A percentile compares a stretch with the other conserved stretches of the same genome.
Conservation (phyloP, 1,140 invertebrate genomes). For the Augochlora pura region DNA sequence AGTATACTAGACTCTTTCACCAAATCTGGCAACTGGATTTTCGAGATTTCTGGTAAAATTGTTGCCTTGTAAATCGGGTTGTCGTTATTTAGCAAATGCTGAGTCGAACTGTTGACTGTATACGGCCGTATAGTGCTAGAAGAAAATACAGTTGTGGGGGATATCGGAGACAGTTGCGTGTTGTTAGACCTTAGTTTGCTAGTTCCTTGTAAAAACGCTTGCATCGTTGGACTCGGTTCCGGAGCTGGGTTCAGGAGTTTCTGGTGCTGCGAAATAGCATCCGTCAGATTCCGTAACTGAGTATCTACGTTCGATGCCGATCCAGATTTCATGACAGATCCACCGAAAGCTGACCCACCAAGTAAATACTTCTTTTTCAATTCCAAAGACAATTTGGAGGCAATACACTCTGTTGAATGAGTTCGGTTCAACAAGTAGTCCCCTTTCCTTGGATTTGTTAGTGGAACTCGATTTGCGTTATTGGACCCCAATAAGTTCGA, state of each 20-base stretch:
- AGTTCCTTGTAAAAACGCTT: conserved; percentile 83
- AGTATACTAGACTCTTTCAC: conserved; percentile 76
- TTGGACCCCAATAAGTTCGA: conserved; percentile 29
- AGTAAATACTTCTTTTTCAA: conserved; percentile 92
- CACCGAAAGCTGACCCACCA: conserved; percentile 83
- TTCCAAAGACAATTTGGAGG: conserved; percentile 91
- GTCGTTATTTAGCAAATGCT: conserved; percentile 26
- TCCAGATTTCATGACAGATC: conserved; percentile 89
- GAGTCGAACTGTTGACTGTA: conserved; percentile 10
- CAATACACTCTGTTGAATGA: conserved; percentile 91
- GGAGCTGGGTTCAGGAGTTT: conserved; percentile 91
- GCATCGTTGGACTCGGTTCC: conserved; percentile 88
- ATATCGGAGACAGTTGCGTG: conserved; percentile 71
- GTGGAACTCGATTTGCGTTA: conserved; percentile 69
- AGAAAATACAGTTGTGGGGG: conserved; percentile 63
- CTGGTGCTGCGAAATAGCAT: conserved; percentile 93
- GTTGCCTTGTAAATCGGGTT: conserved; percentile 37
- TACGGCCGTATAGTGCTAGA: conserved; percentile 11
- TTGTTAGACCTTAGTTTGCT: conserved; percentile 75
- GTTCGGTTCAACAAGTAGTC: conserved; percentile 90
- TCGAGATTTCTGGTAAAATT: conserved; percentile 41
- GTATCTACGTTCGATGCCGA: conserved; percentile 91
- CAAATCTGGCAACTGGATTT: conserved; percentile 72
- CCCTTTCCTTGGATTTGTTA: conserved; percentile 82
- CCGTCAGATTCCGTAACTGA: conserved; percentile 89